Evolutionary conservation across 2,888 invertebrate species (phyloP).

Genomic region (Uropetala carovei): DNA sequence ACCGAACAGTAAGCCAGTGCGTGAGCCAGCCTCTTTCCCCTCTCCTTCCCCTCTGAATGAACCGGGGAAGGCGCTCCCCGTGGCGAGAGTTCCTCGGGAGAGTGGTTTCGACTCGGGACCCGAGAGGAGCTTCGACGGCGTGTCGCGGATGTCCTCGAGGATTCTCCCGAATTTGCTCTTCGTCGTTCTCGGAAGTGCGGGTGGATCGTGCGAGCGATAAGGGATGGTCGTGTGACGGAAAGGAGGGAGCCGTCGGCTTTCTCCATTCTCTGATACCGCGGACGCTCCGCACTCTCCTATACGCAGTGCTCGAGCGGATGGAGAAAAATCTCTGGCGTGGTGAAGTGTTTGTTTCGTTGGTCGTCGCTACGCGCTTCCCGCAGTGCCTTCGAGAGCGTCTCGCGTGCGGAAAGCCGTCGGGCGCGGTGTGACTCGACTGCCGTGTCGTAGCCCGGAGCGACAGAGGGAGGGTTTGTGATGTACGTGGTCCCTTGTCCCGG

Average conservation of each 20-base stretch:
- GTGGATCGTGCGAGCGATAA: too few species aligned
- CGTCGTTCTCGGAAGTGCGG: too few species aligned
- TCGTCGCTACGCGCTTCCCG: too few species aligned
- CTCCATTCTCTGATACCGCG: too few species aligned
- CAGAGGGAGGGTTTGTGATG: constrained; percentile 7
- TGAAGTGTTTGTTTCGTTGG: too few species aligned
- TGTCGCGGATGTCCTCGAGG: not conserved
- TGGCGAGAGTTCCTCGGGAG: not conserved
- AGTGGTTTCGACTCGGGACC: not conserved
- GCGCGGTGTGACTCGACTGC: not conserved
- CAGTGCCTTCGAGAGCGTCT: not conserved
- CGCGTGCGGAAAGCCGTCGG: not conserved
- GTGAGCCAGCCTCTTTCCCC: constrained; percentile 1
- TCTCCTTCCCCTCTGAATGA: not conserved
- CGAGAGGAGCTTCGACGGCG: not conserved
- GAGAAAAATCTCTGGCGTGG: too few species aligned
- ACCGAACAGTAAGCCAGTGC: not conserved
- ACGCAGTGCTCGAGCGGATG: too few species aligned
- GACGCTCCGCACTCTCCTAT: too few species aligned
- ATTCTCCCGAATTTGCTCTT: too few species aligned
- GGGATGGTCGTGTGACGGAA: too few species aligned
- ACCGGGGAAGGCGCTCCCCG: not conserved
- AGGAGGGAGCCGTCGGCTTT: too few species aligned
- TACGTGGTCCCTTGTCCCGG: constrained; percentile 58
- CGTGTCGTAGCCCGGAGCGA: not conserved